phyloP scores from a whole-genome alignment of 2,797 vertebrate genomes.

The Etheostoma perlongum region DNA sequence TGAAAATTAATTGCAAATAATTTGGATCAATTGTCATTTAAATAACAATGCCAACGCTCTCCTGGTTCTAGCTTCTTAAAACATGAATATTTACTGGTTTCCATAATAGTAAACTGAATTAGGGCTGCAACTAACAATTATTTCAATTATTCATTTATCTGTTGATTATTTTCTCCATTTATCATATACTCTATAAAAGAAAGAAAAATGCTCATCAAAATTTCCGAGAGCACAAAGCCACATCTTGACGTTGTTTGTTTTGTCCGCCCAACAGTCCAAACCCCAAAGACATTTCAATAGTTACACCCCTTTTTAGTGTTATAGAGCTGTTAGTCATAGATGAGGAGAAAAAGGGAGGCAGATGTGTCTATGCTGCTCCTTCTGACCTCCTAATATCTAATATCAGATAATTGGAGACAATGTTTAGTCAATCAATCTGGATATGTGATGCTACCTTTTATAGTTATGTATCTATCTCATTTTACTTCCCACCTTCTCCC shows the following conservation, averaged over 20 bases:
- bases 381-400: constrained; percentile 1
- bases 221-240: no score
- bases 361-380: not conserved
- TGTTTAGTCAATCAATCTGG: constrained; percentile 7
- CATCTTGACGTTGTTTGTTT: not conserved
- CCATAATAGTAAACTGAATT: not conserved
- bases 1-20: not conserved
- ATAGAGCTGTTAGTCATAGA: not conserved
- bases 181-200: not conserved
- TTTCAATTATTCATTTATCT: not conserved
- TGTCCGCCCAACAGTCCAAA: not conserved
- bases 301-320: not conserved
- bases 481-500: not conserved
- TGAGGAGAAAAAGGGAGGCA: not conserved
- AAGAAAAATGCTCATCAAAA: not conserved
- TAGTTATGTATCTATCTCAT: not conserved
- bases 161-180: not conserved
- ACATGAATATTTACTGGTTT: not conserved
- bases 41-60: not conserved
- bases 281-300: not conserved
- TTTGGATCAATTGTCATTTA: not conserved
- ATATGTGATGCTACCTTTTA: constrained; percentile 5
- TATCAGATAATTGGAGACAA: constrained; percentile 6
- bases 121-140: not conserved
- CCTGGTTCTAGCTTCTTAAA: not conserved